Conservation (phyloP, 2,797 vertebrate genomes). For the Serranus cabrilla region DNA sequence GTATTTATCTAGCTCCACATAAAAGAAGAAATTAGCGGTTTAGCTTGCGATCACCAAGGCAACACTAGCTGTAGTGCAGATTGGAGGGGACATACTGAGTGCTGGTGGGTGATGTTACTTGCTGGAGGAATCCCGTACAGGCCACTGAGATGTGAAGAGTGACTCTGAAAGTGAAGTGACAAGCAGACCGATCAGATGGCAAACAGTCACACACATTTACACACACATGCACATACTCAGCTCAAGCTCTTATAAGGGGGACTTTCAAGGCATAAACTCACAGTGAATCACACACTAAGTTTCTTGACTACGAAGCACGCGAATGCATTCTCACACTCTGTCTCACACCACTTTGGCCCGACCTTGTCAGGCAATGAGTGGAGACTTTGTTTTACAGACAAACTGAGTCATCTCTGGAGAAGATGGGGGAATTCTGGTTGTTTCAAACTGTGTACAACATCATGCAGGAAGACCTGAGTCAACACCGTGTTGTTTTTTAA, state of each 20-base stretch:
- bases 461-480: conserved; percentile 62
- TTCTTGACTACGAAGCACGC: conserved; percentile 48
- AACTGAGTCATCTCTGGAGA: conserved; percentile 78
- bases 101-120: conserved; percentile 89
- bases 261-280: conserved; percentile 49
- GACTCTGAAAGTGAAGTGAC: conserved; percentile 85
- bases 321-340: conserved; percentile 72
- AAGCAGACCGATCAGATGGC: conserved; percentile 76
- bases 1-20: conserved; percentile 15
- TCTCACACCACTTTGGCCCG: conserved; percentile 67
- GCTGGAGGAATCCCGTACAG: conserved; percentile 89
- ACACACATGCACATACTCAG: conserved; percentile 30
- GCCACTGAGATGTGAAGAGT: conserved; percentile 91
- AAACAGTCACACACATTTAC: conserved; percentile 35
- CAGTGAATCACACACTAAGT: conserved; percentile 69
- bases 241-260: conserved; percentile 35
- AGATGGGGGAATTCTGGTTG: conserved; percentile 71
- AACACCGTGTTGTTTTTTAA: conserved; percentile 45
- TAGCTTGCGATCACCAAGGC: conserved; percentile 34
- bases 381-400: conserved; percentile 75
- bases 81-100: conserved; percentile 87
- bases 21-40: conserved; percentile 14
- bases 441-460: conserved; percentile 56
- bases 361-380: conserved; percentile 55
- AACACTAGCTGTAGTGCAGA: conserved; percentile 42